Conservation (phyloP, 2,113 vertebrate species). For the Oceanites oceanicus region DNA sequence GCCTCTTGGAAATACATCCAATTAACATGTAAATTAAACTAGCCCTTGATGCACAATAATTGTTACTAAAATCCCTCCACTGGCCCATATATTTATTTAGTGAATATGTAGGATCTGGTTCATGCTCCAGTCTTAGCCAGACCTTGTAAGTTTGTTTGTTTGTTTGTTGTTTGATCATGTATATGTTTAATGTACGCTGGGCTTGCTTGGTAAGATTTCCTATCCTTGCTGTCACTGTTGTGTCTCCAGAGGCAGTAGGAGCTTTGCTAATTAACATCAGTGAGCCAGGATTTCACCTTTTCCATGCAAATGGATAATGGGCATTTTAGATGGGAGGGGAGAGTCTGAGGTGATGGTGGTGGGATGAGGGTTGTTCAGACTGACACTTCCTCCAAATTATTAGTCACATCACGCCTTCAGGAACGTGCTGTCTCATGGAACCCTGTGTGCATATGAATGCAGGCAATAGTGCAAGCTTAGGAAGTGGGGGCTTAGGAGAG, state of each 20-base stretch:
- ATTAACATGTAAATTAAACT: conserved; percentile 68
- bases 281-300: conserved; percentile 25
- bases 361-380: neutral
- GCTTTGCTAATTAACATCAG: conserved; percentile 22
- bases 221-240: neutral
- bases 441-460: neutral
- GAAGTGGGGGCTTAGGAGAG: neutral
- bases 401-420: conserved; percentile 14
- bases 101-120: neutral
- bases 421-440: neutral
- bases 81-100: neutral
- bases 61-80: neutral
- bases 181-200: neutral
- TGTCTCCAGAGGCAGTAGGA: neutral
- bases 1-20: conserved; percentile 29
- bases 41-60: conserved; percentile 14
- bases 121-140: neutral
- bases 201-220: neutral
- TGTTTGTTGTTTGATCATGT: neutral
- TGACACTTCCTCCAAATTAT: conserved; percentile 17
- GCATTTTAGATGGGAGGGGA: neutral
- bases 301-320: conserved; percentile 1
- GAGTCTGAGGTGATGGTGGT: neutral
- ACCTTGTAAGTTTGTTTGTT: neutral
- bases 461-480: neutral